Evolutionary conservation across 2,888 invertebrate genomes (phyloP), one percentile per base, ranked within the genome.

Genomic region (Drosophila kanekoi): DNA sequence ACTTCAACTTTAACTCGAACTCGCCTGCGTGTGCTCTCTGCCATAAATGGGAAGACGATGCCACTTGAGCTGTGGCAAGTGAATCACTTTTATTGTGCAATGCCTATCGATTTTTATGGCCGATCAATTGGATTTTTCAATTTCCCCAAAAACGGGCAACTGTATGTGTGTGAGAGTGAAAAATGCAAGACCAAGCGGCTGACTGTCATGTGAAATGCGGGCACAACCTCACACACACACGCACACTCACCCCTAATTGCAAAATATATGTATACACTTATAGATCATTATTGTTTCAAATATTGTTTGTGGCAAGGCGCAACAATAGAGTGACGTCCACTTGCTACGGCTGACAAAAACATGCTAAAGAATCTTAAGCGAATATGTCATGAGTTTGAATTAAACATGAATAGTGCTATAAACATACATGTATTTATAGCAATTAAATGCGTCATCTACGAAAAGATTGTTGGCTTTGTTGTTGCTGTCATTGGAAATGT

Each of bases 31-130:
- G 43, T 18, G 48, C 18, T 38, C n/a, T 9, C 49, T 20, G 37
- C 65, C 52, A 28, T 68, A 75, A 68, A 76, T 76, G 72, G 75
- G 57, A 56, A 60, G 61, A 37, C 63, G 67, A 62, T 66, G 71
- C 44, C 75, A 76, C 75, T 76, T 75, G 61, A 76, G 62, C 11
- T 35, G 37, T 18, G 54, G 57, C 75, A 75, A 85, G 79, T 84
- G 83, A 84, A 85, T 84, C 83, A 84, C 71, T 75, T 81, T 85
- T 75, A 79, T 83, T 82, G 85, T 77, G 75, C 67, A 79, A 66
- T 48, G 43, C 8, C 45, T 48, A 62, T 67, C 59, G 57, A 69
- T 76, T 71, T 74, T 58, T 45, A 61, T 78, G 62, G 47, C 66
- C 41, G 64, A 79, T 79, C 79, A 72, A 79, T 78, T 71, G 52